These are phyloP conservation scores for Oryzias dopingdopingensis DNA, from an alignment of 2,797 vertebrate species.

Conservation along the genomic window DNA sequence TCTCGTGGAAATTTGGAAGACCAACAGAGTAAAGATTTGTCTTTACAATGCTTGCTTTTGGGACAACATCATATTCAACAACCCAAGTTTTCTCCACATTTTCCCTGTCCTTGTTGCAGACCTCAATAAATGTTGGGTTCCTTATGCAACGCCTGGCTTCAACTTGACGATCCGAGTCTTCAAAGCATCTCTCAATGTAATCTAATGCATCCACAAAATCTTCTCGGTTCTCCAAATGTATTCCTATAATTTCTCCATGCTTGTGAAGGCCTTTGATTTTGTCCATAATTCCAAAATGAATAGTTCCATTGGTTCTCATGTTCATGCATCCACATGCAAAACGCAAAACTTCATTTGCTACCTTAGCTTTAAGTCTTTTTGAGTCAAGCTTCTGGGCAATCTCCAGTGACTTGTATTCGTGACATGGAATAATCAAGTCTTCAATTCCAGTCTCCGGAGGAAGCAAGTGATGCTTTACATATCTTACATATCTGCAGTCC, in stretches of 20 bases:
- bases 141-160: conserved; percentile 77
- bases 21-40: conserved; percentile 65
- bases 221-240: conserved; percentile 71
- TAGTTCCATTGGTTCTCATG: conserved; percentile 83
- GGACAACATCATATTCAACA: conserved; percentile 83
- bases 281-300: conserved; percentile 86
- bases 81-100: conserved; percentile 72
- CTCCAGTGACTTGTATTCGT: conserved; percentile 83
- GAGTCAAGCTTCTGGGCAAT: conserved; percentile 68
- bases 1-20: conserved; percentile 79
- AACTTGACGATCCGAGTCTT: conserved; percentile 27
- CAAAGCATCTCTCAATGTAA: conserved; percentile 76
- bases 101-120: conserved; percentile 59
- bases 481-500: conserved; percentile 79
- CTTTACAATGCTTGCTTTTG: conserved; percentile 67
- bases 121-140: conserved; percentile 81
- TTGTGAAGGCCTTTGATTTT: conserved; percentile 56
- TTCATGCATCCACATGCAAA: conserved; percentile 86
- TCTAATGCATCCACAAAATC: conserved; percentile 79
- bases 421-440: conserved; percentile 79
- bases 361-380: conserved; percentile 77
- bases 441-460: conserved; percentile 80
- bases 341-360: conserved; percentile 80
- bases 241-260: conserved; percentile 81
- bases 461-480: conserved; percentile 78